Evolutionary conservation across 2,888 invertebrate species (phyloP).

Genomic region (Trichogramma dendrolimi): DNA sequence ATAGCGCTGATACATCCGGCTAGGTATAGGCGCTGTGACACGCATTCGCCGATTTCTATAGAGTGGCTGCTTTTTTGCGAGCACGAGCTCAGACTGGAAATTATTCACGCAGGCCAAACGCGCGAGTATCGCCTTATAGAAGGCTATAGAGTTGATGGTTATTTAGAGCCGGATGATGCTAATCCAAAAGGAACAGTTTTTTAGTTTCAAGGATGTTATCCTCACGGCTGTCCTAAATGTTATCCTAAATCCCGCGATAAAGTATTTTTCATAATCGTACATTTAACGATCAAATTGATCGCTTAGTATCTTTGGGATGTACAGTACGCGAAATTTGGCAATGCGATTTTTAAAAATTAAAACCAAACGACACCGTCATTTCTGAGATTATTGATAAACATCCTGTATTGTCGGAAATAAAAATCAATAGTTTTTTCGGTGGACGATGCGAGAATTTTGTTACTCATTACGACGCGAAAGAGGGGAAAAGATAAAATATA

Average conservation of each 20-base stretch:
- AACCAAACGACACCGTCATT: not conserved
- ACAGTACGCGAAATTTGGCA: constrained; percentile 1
- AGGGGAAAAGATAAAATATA: constrained; percentile 14
- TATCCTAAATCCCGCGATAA: not conserved
- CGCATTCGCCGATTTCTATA: not conserved
- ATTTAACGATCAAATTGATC: constrained; percentile 1
- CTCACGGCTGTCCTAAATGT: constrained; percentile 3
- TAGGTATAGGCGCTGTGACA: not conserved
- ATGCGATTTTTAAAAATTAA: not conserved
- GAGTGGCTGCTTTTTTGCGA: constrained; percentile 2
- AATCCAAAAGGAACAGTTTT: not conserved
- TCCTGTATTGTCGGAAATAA: not conserved
- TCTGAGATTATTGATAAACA: not conserved
- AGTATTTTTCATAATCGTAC: not conserved
- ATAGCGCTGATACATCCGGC: not conserved
- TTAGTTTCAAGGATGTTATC: constrained; percentile 4
- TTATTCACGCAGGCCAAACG: constrained; percentile 6
- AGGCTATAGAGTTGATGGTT: constrained; percentile 18
- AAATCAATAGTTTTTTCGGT: constrained; percentile 17
- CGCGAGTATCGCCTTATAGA: constrained; percentile 10
- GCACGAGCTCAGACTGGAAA: not conserved
- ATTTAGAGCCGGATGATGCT: not conserved
- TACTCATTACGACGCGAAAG: not conserved
- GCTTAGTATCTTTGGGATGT: not conserved
- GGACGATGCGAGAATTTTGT: constrained; percentile 9